Evolutionary conservation across 2,113 vertebrate genomes (phyloP).

Genomic region (Hippolais icterina): DNA sequence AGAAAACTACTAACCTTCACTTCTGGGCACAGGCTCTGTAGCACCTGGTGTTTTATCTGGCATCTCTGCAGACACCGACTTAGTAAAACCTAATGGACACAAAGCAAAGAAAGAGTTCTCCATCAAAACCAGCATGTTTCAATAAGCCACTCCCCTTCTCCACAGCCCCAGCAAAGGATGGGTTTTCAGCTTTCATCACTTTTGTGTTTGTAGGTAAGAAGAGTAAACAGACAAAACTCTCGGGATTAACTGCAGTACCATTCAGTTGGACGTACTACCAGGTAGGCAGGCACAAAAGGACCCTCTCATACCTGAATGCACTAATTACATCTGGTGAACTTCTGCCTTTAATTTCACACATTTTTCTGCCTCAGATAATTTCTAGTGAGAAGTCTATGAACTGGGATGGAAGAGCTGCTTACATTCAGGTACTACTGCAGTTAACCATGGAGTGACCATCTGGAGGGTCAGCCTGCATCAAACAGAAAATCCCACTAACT

Average conservation of each 20-base stretch:
- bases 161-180: background rate
- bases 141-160: background rate
- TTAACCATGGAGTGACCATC: background rate
- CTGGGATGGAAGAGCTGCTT: background rate
- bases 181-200: background rate
- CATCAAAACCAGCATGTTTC: background rate
- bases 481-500: background rate
- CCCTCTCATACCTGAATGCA: background rate
- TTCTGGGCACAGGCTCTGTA: conserved; percentile 19
- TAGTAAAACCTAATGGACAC: conserved; percentile 44
- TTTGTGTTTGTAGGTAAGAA: background rate
- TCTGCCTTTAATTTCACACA: background rate
- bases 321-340: background rate
- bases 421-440: background rate
- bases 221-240: background rate
- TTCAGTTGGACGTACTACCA: background rate
- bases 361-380: background rate
- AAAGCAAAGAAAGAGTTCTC: conserved; percentile 38
- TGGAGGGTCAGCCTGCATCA: background rate
- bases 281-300: background rate
- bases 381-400: background rate
- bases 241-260: background rate
- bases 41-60: conserved; percentile 64
- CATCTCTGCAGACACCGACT: conserved; percentile 21
- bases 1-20: conserved; percentile 21